These are phyloP conservation scores for Leptonema lineaticorne DNA, from an alignment of 1,140 invertebrate genomes.

Conservation along the genomic window DNA sequence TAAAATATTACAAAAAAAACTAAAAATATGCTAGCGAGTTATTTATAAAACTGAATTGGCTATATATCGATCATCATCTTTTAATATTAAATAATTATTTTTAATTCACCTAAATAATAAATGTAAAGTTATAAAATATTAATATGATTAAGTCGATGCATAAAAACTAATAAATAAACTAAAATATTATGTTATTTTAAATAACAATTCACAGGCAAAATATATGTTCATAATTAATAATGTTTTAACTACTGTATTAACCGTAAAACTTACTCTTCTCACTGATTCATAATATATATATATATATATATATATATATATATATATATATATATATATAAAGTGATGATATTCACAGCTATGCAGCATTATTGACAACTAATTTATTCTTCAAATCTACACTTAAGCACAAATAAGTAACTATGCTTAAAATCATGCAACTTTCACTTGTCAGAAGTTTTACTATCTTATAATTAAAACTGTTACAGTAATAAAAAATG, in stretches of 20 bases:
- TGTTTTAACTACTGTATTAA: neutral
- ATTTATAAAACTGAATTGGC: no score
- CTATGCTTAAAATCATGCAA: constrained; percentile 9
- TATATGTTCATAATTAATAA: neutral
- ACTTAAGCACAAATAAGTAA: constrained; percentile 5
- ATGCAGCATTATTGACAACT: neutral
- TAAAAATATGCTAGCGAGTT: no score
- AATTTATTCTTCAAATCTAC: neutral
- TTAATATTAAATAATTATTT: no score
- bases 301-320: no score
- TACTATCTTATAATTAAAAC: constrained; percentile 1
- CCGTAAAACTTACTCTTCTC: no score
- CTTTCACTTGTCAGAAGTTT: neutral
- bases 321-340: no score
- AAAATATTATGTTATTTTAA: neutral
- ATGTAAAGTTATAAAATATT: no score
- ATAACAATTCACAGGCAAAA: constrained; percentile 6
- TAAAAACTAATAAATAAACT: neutral
- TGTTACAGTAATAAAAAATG: neutral
- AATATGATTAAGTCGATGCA: neutral
- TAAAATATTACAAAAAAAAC: no score
- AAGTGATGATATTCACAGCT: no score
- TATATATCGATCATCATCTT: no score
- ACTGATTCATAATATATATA: no score
- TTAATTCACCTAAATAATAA: no score